Conservation (phyloP, 2,888 invertebrate species). For the Gibbula magus region DNA sequence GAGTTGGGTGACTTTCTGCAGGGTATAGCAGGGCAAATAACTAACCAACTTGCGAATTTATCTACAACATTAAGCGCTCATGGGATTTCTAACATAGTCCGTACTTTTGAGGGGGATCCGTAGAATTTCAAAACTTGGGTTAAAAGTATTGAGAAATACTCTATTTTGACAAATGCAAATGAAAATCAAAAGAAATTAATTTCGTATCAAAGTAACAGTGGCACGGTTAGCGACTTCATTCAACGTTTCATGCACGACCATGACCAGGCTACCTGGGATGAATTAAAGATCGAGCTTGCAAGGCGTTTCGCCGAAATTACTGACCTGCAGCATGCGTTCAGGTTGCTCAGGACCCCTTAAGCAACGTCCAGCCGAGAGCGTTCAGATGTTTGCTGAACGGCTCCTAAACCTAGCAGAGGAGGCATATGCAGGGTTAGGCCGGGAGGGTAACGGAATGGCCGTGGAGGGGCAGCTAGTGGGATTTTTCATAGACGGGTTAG, state of each 20-base stretch:
- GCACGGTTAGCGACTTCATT: background rate
- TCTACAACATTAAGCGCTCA: no score
- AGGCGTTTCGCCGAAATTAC: background rate
- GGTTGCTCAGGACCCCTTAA: background rate
- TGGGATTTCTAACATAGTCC: background rate
- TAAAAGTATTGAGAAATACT: background rate
- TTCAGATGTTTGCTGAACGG: background rate
- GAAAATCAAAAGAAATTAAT: background rate
- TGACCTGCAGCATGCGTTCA: background rate
- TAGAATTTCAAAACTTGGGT: background rate
- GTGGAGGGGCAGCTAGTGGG: constrained; percentile 2
- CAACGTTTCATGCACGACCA: background rate
- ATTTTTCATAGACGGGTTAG: constrained; percentile 6
- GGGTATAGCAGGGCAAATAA: no score
- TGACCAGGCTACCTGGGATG: background rate
- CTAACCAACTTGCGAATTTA: no score
- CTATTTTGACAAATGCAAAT: background rate
- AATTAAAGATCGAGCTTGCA: background rate
- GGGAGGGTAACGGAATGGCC: background rate
- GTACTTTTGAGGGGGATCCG: background rate
- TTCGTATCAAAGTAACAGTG: background rate
- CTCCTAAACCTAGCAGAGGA: background rate
- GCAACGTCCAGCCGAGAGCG: background rate
- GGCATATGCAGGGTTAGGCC: background rate
- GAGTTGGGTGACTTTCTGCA: no score